These are phyloP conservation scores for Chromis chromis DNA, from an alignment of 2,797 vertebrate genomes.

Conservation along the genomic window DNA sequence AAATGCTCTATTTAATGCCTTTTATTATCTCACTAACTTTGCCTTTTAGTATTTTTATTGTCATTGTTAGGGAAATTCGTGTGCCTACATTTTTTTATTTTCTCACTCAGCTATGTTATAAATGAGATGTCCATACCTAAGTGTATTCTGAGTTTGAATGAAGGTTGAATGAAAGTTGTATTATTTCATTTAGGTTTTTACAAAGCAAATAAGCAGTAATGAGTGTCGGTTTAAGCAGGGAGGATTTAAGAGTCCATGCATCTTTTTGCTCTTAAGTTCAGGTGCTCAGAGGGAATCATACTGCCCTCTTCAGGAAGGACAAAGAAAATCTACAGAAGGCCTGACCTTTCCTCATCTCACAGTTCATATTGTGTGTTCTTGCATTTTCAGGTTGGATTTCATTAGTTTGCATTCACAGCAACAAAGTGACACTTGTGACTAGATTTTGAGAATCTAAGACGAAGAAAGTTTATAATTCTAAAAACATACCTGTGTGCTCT, in stretches of 20 bases:
- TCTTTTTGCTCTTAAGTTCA: neutral
- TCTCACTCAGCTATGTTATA: too few species aligned
- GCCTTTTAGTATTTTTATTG: too few species aligned
- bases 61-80: too few species aligned
- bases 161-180: neutral
- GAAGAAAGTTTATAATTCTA: neutral
- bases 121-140: too few species aligned
- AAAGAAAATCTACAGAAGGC: neutral
- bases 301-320: conserved; percentile 9
- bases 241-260: neutral
- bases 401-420: neutral
- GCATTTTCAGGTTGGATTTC: neutral
- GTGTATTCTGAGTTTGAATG: too few species aligned
- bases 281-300: neutral
- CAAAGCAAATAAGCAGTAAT: neutral
- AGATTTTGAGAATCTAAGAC: too few species aligned
- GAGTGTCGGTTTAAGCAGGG: neutral
- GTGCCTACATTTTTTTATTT: too few species aligned
- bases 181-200: conserved; percentile 7
- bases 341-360: neutral
- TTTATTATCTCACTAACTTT: too few species aligned
- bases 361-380: neutral
- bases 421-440: neutral
- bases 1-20: too few species aligned
- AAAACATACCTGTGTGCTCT: neutral